phyloP scores from a whole-genome alignment of 2,797 vertebrate species.

The Enteromius anoplus region DNA sequence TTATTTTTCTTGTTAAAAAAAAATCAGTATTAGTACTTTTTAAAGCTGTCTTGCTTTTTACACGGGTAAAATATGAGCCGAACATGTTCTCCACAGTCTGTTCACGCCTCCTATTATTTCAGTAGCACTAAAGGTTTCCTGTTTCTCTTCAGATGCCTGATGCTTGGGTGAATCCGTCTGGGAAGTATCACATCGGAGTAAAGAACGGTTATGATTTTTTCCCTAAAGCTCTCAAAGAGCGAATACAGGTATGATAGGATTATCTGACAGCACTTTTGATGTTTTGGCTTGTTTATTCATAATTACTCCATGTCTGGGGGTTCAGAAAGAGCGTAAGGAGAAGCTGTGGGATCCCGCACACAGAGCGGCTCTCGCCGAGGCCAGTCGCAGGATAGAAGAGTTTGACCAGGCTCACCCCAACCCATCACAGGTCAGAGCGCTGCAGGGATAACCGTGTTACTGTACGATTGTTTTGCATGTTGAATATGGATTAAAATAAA shows the following conservation, averaged over 20 bases:
- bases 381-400: constrained; percentile 90
- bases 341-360: constrained; percentile 96
- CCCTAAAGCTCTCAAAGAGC: constrained; percentile 96
- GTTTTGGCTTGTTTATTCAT: background rate
- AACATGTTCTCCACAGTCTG: background rate
- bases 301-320: background rate
- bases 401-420: constrained; percentile 86
- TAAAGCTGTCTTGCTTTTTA: too few species aligned
- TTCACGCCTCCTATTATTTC: background rate
- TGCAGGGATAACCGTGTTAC: background rate
- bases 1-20: too few species aligned
- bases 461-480: background rate
- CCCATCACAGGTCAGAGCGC: constrained; percentile 85
- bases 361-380: constrained; percentile 89
- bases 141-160: constrained; percentile 78
- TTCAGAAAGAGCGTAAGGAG: constrained; percentile 96
- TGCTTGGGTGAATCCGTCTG: constrained; percentile 92
- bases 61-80: background rate
- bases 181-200: constrained; percentile 93
- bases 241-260: constrained; percentile 86
- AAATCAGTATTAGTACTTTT: too few species aligned
- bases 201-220: constrained; percentile 99
- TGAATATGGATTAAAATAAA: background rate
- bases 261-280: background rate
- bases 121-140: background rate